Evolutionary conservation across 2,113 vertebrate species (phyloP), one percentile per base, ranked within the genome.

Genomic region (Siniperca knerii): DNA sequence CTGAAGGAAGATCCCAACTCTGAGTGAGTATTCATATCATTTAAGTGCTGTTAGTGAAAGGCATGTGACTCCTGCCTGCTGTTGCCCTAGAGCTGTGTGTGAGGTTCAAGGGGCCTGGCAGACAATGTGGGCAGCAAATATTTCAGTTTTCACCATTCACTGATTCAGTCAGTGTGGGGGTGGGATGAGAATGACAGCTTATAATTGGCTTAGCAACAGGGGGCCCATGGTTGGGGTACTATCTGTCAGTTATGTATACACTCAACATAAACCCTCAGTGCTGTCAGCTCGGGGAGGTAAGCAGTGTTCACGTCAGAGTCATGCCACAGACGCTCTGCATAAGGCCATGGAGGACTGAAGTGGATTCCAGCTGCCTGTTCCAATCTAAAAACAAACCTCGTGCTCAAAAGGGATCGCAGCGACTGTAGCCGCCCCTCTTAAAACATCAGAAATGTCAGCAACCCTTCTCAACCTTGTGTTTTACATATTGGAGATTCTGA

Each of bases 1-100:
- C 93, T 99, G 91, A 97, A 96, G 86, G 94, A 95, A 77, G 96
- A 97, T 52, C 91, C 96, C 66, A 94, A 89, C 89, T 95, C 95
- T 73, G 94, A 95, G 98, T 99, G 95, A 98, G 97, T 96, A 77
- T 77, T 55, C 46, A 15, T 16, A 50, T 82, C 42, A 23, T 37
- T 75, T 35, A n/a, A 55, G 60, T 42, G 40, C 60, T 65, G 52
- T 8, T 4, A 20, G 20, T 50, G 68, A 65, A 81, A 66, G 18
- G 33, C 82, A 48, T 6, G 9, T 79, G 68, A 81, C n/a, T 82
- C 50, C 25, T 29, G 58, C 29, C 60, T 62, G 58, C 62, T 73
- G 33, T 75, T 81, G 64, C 64, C 74, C 79, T 29, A 50, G 18
- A 77, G 58, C 66, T 37, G 85, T 77, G 20, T 58, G 69, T 72